Conservation (phyloP, 2,888 invertebrate genomes). For the Catocala fraxini region DNA sequence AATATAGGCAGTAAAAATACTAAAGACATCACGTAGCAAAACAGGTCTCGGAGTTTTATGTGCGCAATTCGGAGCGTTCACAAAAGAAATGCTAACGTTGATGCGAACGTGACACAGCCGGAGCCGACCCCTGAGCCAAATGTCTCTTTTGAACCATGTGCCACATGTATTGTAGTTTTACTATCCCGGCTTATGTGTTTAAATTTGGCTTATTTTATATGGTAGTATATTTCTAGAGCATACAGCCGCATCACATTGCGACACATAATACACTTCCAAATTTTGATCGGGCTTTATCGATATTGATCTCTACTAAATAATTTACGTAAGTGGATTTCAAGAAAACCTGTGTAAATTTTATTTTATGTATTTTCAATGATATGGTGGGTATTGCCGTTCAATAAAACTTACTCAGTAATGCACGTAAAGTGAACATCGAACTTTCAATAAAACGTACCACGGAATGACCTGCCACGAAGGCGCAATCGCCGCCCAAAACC, state of each 20-base stretch:
- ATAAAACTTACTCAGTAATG: conserved; percentile 46
- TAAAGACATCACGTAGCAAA: conserved; percentile 83
- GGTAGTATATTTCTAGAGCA: conserved; percentile 7
- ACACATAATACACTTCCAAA: neutral
- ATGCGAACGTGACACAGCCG: conserved; percentile 72
- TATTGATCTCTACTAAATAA: neutral
- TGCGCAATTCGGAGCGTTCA: conserved; percentile 84
- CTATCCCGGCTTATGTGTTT: conserved; percentile 43
- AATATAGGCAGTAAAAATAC: conserved; percentile 80
- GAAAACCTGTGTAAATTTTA: conserved; percentile 22
- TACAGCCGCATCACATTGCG: neutral
- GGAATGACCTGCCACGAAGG: conserved; percentile 56
- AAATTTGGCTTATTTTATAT: conserved; percentile 40
- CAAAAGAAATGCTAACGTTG: conserved; percentile 84
- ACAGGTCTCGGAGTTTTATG: conserved; percentile 83
- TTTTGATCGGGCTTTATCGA: neutral
- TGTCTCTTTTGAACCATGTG: conserved; percentile 45
- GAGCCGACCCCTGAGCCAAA: conserved; percentile 52
- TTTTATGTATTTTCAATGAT: conserved; percentile 33
- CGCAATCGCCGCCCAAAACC: conserved; percentile 52
- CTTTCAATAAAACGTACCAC: conserved; percentile 68
- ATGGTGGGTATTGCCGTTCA: conserved; percentile 36
- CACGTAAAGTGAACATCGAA: conserved; percentile 56
- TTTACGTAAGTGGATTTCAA: conserved; percentile 16
- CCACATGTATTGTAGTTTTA: conserved; percentile 47